phyloP scores from a whole-genome alignment of 2,888 invertebrate genomes.

The Mesorhabditis sp. region DNA sequence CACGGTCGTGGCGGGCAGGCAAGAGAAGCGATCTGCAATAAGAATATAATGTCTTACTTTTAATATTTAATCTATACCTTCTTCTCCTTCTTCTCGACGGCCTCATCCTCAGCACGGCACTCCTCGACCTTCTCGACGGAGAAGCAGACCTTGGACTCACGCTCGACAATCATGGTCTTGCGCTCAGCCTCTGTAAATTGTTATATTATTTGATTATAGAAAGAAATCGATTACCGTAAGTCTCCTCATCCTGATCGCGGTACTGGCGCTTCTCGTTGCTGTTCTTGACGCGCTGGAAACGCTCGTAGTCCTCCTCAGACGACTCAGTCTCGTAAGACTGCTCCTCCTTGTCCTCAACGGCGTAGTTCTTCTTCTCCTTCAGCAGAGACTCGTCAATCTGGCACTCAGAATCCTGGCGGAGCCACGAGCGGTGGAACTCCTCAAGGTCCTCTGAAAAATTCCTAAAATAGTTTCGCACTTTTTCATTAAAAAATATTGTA shows the following conservation, averaged over 20 bases:
- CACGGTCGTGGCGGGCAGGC: constrained; percentile 31
- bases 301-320: constrained; percentile 13
- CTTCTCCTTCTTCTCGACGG: constrained; percentile 21
- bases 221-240: not conserved
- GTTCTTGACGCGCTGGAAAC: constrained; percentile 17
- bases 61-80: constrained; percentile 11
- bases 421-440: constrained; percentile 49
- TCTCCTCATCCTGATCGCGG: constrained; percentile 13
- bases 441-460: constrained; percentile 20
- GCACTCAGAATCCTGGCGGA: constrained; percentile 31
- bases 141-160: constrained; percentile 47
- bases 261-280: constrained; percentile 21
- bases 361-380: constrained; percentile 31
- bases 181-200: constrained; percentile 21
- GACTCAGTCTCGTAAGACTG: not conserved
- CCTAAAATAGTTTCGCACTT: no score
- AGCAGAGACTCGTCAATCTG: constrained; percentile 22
- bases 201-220: not conserved
- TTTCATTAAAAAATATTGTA: no score
- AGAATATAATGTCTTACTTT: not conserved
- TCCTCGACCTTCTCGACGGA: constrained; percentile 36
- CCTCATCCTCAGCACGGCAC: constrained; percentile 27
- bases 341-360: constrained; percentile 18
- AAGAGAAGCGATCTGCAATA: constrained; percentile 30
- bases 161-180: constrained; percentile 40